phyloP scores from a whole-genome alignment of 2,888 invertebrate species.

The Leptinotarsa juncta region DNA sequence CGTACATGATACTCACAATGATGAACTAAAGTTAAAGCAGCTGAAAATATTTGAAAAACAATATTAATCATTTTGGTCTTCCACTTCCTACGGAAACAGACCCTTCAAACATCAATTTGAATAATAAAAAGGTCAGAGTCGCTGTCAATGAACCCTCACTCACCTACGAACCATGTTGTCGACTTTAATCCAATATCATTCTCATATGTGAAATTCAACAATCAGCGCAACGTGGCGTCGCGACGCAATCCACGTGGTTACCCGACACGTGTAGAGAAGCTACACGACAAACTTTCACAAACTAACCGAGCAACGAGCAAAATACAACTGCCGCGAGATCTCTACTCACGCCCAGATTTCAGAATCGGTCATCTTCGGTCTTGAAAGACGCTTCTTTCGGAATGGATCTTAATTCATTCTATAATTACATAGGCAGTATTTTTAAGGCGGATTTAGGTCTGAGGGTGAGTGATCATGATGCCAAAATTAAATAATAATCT shows the following conservation, averaged over 20 bases:
- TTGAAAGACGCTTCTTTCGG: conserved; percentile 54
- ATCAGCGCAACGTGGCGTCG: conserved; percentile 13
- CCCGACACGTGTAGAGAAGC: conserved; percentile 56
- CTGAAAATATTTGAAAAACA: too few species aligned
- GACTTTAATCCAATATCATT: conserved; percentile 48
- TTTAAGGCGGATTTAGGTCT: not conserved
- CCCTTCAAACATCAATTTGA: too few species aligned
- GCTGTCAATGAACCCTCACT: conserved; percentile 26
- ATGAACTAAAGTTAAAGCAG: too few species aligned
- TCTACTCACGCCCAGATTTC: conserved; percentile 53
- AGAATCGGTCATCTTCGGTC: conserved; percentile 61
- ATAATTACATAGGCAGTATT: not conserved
- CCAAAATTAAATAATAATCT: too few species aligned
- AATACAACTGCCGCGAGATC: conserved; percentile 61
- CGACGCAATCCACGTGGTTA: conserved; percentile 53
- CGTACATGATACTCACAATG: too few species aligned
- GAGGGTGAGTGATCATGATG: too few species aligned
- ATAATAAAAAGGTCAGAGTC: not conserved
- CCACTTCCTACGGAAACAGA: too few species aligned
- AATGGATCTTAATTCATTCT: conserved; percentile 34
- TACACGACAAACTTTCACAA: conserved; percentile 58
- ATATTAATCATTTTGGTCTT: too few species aligned
- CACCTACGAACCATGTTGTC: conserved; percentile 51
- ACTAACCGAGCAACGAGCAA: conserved; percentile 58
- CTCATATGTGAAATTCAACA: conserved; percentile 47